phyloP scores from a whole-genome alignment of 2,797 vertebrate genomes.

The Tiaroga cobitis region DNA sequence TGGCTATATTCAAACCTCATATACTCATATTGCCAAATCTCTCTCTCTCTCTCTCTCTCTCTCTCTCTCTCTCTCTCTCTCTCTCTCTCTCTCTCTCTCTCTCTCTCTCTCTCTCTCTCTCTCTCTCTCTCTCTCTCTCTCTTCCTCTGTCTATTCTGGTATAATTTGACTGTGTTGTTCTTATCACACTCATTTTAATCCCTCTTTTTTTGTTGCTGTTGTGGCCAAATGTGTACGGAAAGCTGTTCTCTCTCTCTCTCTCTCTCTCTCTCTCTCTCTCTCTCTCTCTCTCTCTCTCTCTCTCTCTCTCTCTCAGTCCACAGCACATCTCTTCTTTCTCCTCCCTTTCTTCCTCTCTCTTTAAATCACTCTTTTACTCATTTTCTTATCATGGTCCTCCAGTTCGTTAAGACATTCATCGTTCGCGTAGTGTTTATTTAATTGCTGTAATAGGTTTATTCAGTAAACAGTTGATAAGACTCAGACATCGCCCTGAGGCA shows the following conservation, averaged over 20 bases:
- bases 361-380: conserved; percentile 45
- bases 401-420: conserved; percentile 53
- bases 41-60: neutral
- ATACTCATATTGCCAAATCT: conserved; percentile 47
- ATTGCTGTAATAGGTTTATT: conserved; percentile 57
- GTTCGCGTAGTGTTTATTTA: conserved; percentile 41
- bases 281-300: conserved; percentile 8
- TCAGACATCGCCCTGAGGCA: conserved; percentile 31
- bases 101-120: conserved; percentile 14
- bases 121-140: conserved; percentile 32
- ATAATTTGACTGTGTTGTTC: conserved; percentile 33
- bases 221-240: conserved; percentile 21
- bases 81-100: conserved; percentile 25
- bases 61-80: neutral
- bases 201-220: neutral
- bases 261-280: no score
- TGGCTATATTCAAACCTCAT: conserved; percentile 20
- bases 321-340: neutral
- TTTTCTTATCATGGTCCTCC: conserved; percentile 55
- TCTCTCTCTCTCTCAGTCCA: neutral
- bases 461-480: conserved; percentile 55
- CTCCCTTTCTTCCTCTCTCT: neutral
- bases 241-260: neutral
- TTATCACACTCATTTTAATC: conserved; percentile 40
- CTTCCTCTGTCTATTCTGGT: conserved; percentile 6